Base-by-base conservation (phyloP, 2,888 invertebrate species). In the Dryobota labecula region DNA sequence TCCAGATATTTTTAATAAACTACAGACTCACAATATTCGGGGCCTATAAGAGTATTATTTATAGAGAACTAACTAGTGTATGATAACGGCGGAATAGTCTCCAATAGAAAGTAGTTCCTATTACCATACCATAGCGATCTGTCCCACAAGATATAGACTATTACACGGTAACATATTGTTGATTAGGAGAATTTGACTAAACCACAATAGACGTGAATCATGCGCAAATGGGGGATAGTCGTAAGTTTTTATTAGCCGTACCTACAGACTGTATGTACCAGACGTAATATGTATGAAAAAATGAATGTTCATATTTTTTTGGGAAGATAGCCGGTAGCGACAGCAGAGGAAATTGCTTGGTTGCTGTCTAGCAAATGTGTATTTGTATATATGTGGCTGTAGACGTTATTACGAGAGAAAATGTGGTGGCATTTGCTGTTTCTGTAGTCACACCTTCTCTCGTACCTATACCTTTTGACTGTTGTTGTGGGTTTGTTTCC, bases 221-320 rank as follows among this genome's bases (percentile, higher is more conserved):
- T 84, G 45, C 64, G 74, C 47, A 71, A 73, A 72, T 74, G 80
- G 80, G 72, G 72, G 76, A 49, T 58, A 67, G 69, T 82, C 90
- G 87, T 90, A 88, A 87, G 87, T 89, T 92, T 93, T 92, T 93
- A 93, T 92, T 87, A 88, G 78, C 73, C 80, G 83, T 90, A 91
- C 90, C 91, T 91, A 93, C 78, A 65, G 88, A 88, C 85, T 80
- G 82, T 76, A 83, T 84, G 79, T 81, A 81, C 85, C 86, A 86
- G 87, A 88, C 87, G 84, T 89, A 89, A 92, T 93, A 91, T 90
- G 84, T 90, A 92, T 89, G 89, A 92, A 92, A 93, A 92, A 92
- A 91, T 92, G 88, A 85, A 85, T 83, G 83, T 82, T 79, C 84
- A 86, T 88, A 90, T 88, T 90, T 89, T 88, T 90, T 87, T 87